Conservation (phyloP, 2,888 invertebrate species). For the Sarcophaga rosellei region DNA sequence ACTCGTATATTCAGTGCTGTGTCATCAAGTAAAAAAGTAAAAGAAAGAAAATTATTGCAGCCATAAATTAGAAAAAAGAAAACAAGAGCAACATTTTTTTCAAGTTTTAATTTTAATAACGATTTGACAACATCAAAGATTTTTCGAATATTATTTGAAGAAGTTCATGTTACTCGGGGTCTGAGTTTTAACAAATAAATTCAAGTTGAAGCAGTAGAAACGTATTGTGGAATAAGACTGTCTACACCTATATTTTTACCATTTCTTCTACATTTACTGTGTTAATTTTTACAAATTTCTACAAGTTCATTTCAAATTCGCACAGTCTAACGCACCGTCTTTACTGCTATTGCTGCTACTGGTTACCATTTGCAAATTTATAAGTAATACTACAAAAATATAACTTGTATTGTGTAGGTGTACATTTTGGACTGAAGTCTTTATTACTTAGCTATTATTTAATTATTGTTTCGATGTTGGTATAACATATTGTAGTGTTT, state of each 20-base stretch:
- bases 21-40: constrained; percentile 64
- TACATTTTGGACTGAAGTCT: background rate
- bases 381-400: background rate
- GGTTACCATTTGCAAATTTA: constrained; percentile 30
- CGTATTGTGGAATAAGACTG: constrained; percentile 37
- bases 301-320: background rate
- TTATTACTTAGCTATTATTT: background rate
- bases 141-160: no score
- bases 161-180: no score
- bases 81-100: constrained; percentile 11
- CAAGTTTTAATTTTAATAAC: constrained; percentile 13
- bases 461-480: constrained; percentile 26
- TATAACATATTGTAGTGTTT: constrained; percentile 37
- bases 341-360: background rate
- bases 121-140: background rate
- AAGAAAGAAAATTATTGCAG: constrained; percentile 52
- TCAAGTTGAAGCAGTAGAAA: background rate
- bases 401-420: background rate
- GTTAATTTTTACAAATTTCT: background rate
- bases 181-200: background rate
- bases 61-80: constrained; percentile 42
- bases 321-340: constrained; percentile 19
- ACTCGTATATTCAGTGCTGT: constrained; percentile 51
- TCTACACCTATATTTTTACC: constrained; percentile 48
- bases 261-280: constrained; percentile 24